A percentile compares a stretch with the other conserved stretches of the same genome.
Evolutionary conservation across 2,113 vertebrate genomes (phyloP).

Genomic region (Tricholaema leucomelas): DNA sequence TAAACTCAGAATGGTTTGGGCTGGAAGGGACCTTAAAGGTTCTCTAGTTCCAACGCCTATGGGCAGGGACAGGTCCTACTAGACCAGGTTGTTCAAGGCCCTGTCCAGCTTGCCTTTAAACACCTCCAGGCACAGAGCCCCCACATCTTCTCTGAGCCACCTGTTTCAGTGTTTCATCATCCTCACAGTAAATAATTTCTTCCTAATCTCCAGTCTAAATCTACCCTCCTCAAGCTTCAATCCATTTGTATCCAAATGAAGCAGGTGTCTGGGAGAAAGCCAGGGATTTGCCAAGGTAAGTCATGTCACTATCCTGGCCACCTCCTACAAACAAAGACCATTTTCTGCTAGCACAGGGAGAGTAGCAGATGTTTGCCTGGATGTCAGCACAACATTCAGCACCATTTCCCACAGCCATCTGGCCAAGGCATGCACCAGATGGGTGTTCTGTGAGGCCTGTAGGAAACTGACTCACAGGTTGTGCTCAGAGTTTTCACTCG

Average conservation of each 20-base stretch:
- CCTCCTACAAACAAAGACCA: not conserved
- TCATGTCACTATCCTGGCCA: not conserved
- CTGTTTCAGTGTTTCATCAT: too few species aligned
- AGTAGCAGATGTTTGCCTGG: not conserved
- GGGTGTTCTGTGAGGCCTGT: not conserved
- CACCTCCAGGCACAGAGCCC: too few species aligned
- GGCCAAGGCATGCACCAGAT: not conserved
- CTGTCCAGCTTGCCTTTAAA: too few species aligned
- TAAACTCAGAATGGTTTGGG: too few species aligned
- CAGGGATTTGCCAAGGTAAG: not conserved
- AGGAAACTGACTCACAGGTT: not conserved
- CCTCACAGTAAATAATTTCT: too few species aligned
- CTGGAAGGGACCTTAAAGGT: too few species aligned
- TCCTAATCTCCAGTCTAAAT: too few species aligned
- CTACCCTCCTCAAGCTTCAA: too few species aligned
- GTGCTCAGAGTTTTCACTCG: not conserved
- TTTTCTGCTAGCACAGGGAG: not conserved
- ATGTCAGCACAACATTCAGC: rapidly evolving
- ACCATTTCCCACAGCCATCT: not conserved
- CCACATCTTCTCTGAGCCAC: too few species aligned
- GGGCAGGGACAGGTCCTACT: too few species aligned
- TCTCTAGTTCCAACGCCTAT: too few species aligned
- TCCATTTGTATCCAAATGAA: not conserved
- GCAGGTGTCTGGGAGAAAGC: not conserved
- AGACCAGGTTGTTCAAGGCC: too few species aligned